Evolutionary conservation across 2,888 invertebrate genomes (phyloP).

Genomic region (Lasioglossum lativentre): DNA sequence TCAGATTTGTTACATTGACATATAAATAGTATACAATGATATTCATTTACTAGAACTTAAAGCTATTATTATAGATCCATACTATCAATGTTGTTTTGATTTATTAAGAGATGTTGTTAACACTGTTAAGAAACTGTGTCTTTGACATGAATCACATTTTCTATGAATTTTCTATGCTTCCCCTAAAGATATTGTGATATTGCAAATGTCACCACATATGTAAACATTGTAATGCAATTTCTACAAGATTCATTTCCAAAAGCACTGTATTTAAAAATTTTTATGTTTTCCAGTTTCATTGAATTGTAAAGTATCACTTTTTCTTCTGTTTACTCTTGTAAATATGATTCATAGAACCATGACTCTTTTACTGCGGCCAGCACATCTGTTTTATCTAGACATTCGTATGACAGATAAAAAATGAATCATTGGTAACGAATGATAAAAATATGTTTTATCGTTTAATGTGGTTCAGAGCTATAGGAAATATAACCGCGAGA

Average conservation of each 20-base stretch:
- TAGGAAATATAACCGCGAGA: neutral
- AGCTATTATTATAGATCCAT: neutral
- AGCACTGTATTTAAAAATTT: neutral
- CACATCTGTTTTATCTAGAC: neutral
- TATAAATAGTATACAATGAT: neutral
- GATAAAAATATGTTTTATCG: neutral
- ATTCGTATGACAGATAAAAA: neutral
- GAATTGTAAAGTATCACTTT: neutral
- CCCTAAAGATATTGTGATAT: neutral
- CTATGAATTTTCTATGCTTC: neutral
- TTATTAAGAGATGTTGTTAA: neutral
- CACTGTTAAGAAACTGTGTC: neutral
- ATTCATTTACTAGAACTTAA: neutral
- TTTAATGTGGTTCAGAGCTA: neutral
- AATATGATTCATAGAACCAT: neutral
- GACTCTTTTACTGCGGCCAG: neutral
- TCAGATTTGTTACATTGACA: neutral
- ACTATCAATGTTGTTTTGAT: neutral
- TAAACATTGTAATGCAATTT: neutral
- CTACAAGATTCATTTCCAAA: neutral
- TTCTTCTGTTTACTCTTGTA: neutral
- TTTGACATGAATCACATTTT: neutral
- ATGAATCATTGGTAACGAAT: neutral
- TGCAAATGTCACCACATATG: neutral
- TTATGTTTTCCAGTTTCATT: neutral